Base-by-base conservation (phyloP, 1,140 invertebrate genomes). In the Tetramorium alpestre region DNA sequence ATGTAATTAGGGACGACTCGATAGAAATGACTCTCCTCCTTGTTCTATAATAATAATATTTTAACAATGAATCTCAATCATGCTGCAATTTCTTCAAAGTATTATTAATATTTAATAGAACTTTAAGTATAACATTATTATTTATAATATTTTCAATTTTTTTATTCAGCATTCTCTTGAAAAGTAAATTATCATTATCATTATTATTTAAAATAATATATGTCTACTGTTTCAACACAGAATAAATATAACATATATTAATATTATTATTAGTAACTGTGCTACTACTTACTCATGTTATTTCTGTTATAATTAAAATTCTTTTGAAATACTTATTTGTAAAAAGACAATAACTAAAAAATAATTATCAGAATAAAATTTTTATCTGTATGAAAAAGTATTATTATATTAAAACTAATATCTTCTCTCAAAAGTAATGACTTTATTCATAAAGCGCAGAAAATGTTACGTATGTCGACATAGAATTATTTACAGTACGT, bases 1-100 rank as follows among this genome's bases (percentile, higher is more conserved):
- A 86, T 75, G 16, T 75, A 75, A 73, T 86, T 86, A 69, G n/a
- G 41, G 3, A 67, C 0, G 33, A 56, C 58, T 80, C 28, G 64
- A 67, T 80, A 86, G 44, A 86, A 67, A 80, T 28, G 85, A 81
- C 18, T 86, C 60, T 78, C 82, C 49, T 85, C 18, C 82, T 54
- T 76, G 73, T 85, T 85, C 82, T 85, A 77, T 58, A 72, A 18
- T 49, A 25, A 77, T 58, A 72, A 18, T 49, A 25, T 51, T 67
- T 80, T 75, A 84, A 84, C 62, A 84, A 84, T 3, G 3, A 56
- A 72, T 82, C 41, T 73, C 22, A 13, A 16, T 22, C 67, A 16
- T 60, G 28, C 41, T 64, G 2, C 13, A 47, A 60, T 73, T 64
- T 60, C 54, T 49, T 47, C 38, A 10, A 49, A 22, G 4, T 47